Conservation (phyloP, 2,797 vertebrate genomes). For the Toxotes lorentzi region DNA sequence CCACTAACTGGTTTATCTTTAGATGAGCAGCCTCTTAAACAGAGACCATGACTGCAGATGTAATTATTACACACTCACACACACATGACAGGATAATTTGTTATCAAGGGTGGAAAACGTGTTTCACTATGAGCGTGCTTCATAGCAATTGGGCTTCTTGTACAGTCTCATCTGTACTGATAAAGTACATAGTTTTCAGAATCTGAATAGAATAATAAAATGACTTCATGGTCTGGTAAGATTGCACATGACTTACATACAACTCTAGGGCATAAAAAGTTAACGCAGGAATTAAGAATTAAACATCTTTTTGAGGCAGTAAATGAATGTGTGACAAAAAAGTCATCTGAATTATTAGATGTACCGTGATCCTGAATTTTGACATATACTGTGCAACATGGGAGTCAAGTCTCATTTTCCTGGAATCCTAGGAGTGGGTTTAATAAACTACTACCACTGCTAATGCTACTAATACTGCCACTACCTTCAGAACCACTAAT, state of each 20-base stretch:
- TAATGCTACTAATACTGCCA: neutral
- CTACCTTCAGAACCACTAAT: neutral
- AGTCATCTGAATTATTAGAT: neutral
- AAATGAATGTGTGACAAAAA: neutral
- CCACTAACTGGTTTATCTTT: constrained; percentile 54
- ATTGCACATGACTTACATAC: neutral
- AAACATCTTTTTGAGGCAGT: neutral
- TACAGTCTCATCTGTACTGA: neutral
- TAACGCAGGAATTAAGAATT: neutral
- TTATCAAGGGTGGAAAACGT: constrained; percentile 2
- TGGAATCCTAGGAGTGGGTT: neutral
- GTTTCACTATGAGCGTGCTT: neutral
- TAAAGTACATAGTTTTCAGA: no score
- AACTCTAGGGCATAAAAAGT: neutral
- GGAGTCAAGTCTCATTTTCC: neutral
- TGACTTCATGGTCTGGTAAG: neutral
- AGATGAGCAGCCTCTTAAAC: constrained; percentile 22
- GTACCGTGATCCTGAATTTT: neutral
- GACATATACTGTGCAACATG: neutral
- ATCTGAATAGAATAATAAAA: neutral
- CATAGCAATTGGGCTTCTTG: neutral
- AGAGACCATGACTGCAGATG: constrained; percentile 26
- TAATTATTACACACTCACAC: constrained; percentile 16
- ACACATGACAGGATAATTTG: neutral
- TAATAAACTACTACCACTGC: neutral